Percentiles rank a stretch among this genome's conserved stretches.
Evolutionary conservation across 1,140 invertebrate species (phyloP).

Genomic region (Steinernema khuongi): DNA sequence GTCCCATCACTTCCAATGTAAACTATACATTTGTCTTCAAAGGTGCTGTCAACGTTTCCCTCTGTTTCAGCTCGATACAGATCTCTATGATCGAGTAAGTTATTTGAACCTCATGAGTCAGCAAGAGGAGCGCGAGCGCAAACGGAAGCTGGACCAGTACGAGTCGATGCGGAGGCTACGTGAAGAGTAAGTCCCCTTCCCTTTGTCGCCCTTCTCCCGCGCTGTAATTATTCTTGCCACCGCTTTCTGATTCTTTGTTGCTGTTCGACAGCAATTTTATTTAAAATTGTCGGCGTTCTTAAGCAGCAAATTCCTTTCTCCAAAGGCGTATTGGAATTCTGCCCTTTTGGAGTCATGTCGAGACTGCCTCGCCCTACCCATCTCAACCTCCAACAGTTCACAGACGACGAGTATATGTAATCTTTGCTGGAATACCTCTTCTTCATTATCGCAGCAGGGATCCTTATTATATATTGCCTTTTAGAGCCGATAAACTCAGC

Average conservation of each 20-base stretch:
- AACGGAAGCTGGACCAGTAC: constrained; percentile 31
- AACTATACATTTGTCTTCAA: too few relatives aligned
- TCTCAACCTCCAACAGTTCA: neutral
- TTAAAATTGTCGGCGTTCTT: too few relatives aligned
- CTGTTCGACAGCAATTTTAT: too few relatives aligned
- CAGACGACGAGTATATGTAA: neutral
- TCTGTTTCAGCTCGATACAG: constrained; percentile 44
- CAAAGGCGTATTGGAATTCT: too few relatives aligned
- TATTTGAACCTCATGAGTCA: constrained; percentile 46
- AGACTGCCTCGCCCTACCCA: neutral
- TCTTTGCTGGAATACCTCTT: too few relatives aligned
- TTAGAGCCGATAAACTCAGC: constrained; percentile 41
- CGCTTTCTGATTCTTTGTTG: constrained; percentile 22
- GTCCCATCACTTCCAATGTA: too few relatives aligned
- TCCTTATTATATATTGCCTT: constrained; percentile 19
- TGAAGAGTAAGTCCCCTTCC: constrained; percentile 38
- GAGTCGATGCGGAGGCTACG: constrained; percentile 30
- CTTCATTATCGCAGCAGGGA: too few relatives aligned
- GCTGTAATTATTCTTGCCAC: neutral
- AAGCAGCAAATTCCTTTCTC: too few relatives aligned
- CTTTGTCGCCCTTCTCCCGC: neutral
- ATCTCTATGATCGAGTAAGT: constrained; percentile 48
- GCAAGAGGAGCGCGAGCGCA: constrained; percentile 30
- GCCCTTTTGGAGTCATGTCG: neutral
- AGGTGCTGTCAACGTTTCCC: neutral